Percentiles rank a stretch among this genome's conserved stretches.
Conservation (phyloP, 2,113 vertebrate species). For the Heterotilapia buettikoferi region DNA sequence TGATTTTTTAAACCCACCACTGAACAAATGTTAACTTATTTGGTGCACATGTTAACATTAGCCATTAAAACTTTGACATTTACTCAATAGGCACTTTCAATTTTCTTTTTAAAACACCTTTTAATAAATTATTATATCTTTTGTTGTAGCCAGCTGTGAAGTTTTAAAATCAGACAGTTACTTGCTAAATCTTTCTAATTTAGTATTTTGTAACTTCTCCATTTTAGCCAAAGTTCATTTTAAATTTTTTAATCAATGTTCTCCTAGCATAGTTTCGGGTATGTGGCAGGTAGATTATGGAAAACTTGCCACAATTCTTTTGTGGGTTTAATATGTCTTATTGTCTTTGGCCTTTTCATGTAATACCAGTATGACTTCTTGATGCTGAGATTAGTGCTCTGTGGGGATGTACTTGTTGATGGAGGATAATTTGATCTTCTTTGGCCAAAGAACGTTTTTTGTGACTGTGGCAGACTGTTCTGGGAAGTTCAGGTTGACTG, state of each 20-base stretch:
- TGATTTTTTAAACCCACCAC: not conserved
- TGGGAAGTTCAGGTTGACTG: not conserved
- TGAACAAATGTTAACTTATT: not conserved
- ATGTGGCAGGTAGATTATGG: not conserved
- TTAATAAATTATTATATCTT: not conserved
- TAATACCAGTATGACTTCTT: not conserved
- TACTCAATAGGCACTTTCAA: not conserved
- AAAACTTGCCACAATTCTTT: not conserved
- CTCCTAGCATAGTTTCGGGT: not conserved
- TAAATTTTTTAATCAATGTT: not conserved
- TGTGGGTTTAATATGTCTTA: not conserved
- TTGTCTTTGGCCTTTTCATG: not conserved
- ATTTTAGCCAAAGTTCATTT: not conserved
- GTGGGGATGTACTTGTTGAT: not conserved
- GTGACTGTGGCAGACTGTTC: not conserved
- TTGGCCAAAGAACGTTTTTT: not conserved
- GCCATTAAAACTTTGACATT: not conserved
- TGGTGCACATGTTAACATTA: not conserved
- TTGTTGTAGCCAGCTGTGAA: accelerated
- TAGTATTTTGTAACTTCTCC: not conserved
- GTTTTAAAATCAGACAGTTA: not conserved
- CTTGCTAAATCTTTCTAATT: not conserved
- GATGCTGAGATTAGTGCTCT: not conserved
- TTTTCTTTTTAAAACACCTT: not conserved
- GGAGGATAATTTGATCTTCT: not conserved